Base-by-base conservation (phyloP, 2,888 invertebrate genomes). In the Eledona agricola region DNA sequence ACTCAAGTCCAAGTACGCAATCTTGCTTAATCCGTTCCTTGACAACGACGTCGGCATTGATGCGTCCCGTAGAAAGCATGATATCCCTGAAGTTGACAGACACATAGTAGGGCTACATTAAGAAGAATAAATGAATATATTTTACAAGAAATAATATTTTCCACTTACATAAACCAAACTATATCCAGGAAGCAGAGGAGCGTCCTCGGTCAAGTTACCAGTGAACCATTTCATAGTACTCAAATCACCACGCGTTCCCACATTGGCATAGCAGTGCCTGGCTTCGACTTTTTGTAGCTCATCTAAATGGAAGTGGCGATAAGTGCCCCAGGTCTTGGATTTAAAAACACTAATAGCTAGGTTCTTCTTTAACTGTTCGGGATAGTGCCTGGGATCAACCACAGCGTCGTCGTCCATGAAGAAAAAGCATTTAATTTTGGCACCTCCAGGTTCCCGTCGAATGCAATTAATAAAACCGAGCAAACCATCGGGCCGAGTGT, bases 81-180 rank as follows among this genome's bases (percentile, higher is more conserved):
- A 97, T 81, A 74, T 97, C 97, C 67, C 93, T 86, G 84, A 96
- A 97, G 78, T 97, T 98, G 6, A 97, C 73, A 0, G 95, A 83
- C 0, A 92, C 78, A 70, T 89, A 93, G 65, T 87, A 82, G 0
- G 38, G 29, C 56, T 56, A 42, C n/a, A 28, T 13, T 6, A n/a
- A 13, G 20, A 4, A 45, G 20, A 34, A n/a, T n/a, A n/a, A n/a
- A n/a, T n/a, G n/a, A n/a, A n/a, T n/a, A 23, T n/a, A 28, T 32
- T 32, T 5, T 22, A n/a, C 16, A 1, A 1, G 6, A 16, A 11
- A 12, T n/a, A 13, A 6, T n/a, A 9, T 1, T 19, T 9, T 5
- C 1, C 7, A 34, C 51, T 46, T 28, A 57, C 57, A 7, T 17
- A 15, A 1, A 57, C 38, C 1, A 55, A 17, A 9, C 29, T 25